Base-by-base conservation (phyloP, 2,113 vertebrate genomes). In the Misgurnus anguillicaudatus region DNA sequence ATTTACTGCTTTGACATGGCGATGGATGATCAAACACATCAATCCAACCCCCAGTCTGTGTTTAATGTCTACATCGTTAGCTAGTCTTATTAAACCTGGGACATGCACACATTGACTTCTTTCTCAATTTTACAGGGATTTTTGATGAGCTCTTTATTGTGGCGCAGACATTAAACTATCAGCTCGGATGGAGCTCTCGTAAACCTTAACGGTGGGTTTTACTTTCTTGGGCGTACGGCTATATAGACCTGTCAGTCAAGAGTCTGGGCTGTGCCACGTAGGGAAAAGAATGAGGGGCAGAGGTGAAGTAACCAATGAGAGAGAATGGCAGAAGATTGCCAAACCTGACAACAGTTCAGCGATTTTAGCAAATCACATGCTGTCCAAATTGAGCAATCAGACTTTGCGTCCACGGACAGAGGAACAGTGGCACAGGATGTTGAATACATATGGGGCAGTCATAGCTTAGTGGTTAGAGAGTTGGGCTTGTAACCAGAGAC, bases 291-390 rank as follows among this genome's bases (percentile, higher is more conserved):
- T 41, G 64, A 72, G 45, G 47, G 13, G 41, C 41, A 61, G 38
- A 41, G 47, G 10, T 8, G 24, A 60, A 67, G 14, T 53, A 11
- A 77, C 42, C 21, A 69, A n/a, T 58, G 42, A 60, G 61, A 61
- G 68, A 60, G 9, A 70, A 42, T 76, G 79, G 84, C 84, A 82
- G 80, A 36, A 38, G 36, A 79, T 81, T 80, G 60, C 83, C 73
- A 82, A 91, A 86, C 79, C 80, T 63, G 63, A 84, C 74, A 78
- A 84, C 85, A 85, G 82, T 86, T 84, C 77, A 58, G 72, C 78
- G 75, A 81, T 87, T 87, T 85, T 83, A 87, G 80, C 87, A 84
- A 78, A 79, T 82, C 85, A 88, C 85, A 83, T 85, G 63, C 81
- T 81, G 77, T 77, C 81, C 82, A 85, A 90, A 88, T 87, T 77